Percentiles rank a stretch among this genome's conserved stretches.
These are phyloP conservation scores for Parotia lawesii DNA, from an alignment of 2,113 vertebrate genomes.

Conservation along the genomic window DNA sequence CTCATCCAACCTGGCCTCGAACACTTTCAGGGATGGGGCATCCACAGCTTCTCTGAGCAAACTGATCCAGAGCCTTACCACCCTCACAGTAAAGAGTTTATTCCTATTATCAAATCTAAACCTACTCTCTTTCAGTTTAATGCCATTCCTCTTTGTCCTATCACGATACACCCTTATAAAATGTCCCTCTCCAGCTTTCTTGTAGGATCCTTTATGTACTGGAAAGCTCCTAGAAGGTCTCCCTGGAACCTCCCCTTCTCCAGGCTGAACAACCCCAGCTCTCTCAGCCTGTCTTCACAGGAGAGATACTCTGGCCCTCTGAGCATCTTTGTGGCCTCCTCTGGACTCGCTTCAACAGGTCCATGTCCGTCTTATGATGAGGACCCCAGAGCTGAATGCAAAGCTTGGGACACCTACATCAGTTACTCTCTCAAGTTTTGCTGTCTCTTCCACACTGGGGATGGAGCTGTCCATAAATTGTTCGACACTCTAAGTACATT, in stretches of 20 bases:
- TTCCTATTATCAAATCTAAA: neutral
- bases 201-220: neutral
- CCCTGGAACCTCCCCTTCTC: neutral
- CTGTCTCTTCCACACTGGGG: neutral
- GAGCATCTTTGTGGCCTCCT: neutral
- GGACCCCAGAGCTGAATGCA: neutral
- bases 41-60: neutral
- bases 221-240: neutral
- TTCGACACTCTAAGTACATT: neutral
- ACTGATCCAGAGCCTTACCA: rapidly evolving
- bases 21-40: neutral
- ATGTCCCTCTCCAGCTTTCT: neutral
- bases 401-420: neutral
- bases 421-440: neutral
- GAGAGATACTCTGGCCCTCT: neutral
- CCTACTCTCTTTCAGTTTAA: neutral
- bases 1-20: neutral
- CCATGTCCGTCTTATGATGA: neutral
- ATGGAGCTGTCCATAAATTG: neutral
- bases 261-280: neutral
- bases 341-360: neutral
- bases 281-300: neutral
- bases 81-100: neutral
- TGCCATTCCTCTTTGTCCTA: neutral
- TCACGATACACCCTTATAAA: neutral